Conservation (phyloP, 2,888 invertebrate species). For the Cantharis flavilabris region DNA sequence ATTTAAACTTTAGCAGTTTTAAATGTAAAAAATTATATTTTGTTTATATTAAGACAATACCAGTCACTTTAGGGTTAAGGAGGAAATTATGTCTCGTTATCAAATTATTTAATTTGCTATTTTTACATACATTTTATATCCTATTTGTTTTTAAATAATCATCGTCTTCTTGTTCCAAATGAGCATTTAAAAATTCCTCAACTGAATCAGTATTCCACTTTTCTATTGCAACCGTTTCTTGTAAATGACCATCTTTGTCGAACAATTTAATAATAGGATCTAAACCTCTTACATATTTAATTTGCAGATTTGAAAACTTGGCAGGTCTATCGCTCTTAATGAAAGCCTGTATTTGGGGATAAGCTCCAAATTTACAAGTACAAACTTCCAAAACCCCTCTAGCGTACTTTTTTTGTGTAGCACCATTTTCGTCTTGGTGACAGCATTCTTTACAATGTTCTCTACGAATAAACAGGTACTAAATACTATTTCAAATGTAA, state of each 20-base stretch:
- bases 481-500: not conserved
- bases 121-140: constrained; percentile 50
- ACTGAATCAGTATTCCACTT: constrained; percentile 99
- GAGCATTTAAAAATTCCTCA: constrained; percentile 92
- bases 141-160: constrained; percentile 65
- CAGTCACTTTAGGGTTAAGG: too few relatives aligned
- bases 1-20: too few relatives aligned
- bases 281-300: constrained; percentile 90
- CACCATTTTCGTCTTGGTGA: constrained; percentile 70
- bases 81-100: not conserved
- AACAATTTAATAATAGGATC: constrained; percentile 93
- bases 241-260: constrained; percentile 81
- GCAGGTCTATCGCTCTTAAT: constrained; percentile 90
- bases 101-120: not conserved
- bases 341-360: constrained; percentile 98
- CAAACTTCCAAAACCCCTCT: constrained; percentile 94
- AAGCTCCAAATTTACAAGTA: constrained; percentile 97
- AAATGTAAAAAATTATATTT: too few relatives aligned
- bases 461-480: constrained; percentile 46
- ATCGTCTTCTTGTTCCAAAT: constrained; percentile 69
- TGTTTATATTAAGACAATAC: too few relatives aligned
- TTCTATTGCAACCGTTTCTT: constrained; percentile 91
- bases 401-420: constrained; percentile 77
- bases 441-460: constrained; percentile 81
- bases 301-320: constrained; percentile 88